Conservation (phyloP, 1,140 invertebrate genomes). For the Pseudomyrmex flavicornis region DNA sequence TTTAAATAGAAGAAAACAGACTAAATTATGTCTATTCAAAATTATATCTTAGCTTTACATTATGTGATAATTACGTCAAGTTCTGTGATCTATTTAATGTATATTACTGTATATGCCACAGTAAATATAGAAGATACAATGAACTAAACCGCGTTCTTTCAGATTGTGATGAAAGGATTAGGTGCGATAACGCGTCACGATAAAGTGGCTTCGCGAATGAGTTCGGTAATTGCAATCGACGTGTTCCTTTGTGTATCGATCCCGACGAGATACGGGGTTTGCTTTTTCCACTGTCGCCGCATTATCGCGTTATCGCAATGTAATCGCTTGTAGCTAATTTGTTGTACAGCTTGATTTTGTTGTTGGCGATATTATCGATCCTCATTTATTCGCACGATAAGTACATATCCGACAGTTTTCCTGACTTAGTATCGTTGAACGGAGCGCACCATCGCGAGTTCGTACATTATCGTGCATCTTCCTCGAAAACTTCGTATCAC, state of each 20-base stretch:
- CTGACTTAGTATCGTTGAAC: background rate
- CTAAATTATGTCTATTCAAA: background rate
- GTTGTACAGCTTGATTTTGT: slow-evolving; percentile 57
- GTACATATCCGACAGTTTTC: slow-evolving; percentile 32
- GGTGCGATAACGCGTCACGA: slow-evolving; percentile 31
- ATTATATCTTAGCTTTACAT: background rate
- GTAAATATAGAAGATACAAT: background rate
- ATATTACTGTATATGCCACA: background rate
- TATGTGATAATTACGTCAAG: background rate
- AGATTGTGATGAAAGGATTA: slow-evolving; percentile 39
- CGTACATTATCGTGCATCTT: slow-evolving; percentile 46
- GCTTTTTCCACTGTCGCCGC: slow-evolving; percentile 26
- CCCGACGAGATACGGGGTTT: slow-evolving; percentile 20
- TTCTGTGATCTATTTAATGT: background rate
- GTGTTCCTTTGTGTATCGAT: slow-evolving; percentile 43
- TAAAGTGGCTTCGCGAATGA: slow-evolving; percentile 37
- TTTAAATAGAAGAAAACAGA: background rate
- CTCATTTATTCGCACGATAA: slow-evolving; percentile 60
- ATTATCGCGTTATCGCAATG: slow-evolving; percentile 50
- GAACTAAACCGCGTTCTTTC: slow-evolving; percentile 2
- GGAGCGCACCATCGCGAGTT: background rate
- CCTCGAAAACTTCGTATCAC: slow-evolving; percentile 62
- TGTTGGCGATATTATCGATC: slow-evolving; percentile 63
- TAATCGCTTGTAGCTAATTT: slow-evolving; percentile 62
- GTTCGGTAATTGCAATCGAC: slow-evolving; percentile 35